Conservation (phyloP, 2,113 vertebrate genomes). For the Gymnorhina tibicen region DNA sequence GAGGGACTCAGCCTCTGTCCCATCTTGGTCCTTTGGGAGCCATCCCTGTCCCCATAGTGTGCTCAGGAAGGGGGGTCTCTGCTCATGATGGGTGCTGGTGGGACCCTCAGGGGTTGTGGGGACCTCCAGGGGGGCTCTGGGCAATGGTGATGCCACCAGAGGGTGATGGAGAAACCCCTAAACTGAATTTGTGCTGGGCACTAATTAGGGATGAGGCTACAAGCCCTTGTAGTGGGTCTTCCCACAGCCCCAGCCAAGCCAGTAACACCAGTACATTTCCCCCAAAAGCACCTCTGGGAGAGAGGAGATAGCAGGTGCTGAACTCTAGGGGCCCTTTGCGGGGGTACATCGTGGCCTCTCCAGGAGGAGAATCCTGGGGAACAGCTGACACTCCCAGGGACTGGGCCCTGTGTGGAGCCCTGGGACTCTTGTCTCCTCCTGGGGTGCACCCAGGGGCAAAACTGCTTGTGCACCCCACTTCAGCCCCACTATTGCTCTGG, state of each 20-base stretch:
- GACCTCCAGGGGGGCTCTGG: not conserved
- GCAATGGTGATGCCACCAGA: not conserved
- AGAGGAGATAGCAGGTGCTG: not conserved
- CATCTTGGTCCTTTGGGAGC: not conserved
- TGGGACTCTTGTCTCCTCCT: not conserved
- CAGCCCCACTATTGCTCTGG: not conserved
- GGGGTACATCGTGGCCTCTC: not conserved
- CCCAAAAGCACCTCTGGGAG: not conserved
- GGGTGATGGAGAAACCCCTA: not conserved
- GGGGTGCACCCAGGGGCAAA: not conserved
- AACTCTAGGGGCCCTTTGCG: not conserved
- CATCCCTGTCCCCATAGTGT: not conserved
- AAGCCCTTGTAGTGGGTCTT: rapidly evolving
- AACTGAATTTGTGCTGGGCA: not conserved
- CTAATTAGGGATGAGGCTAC: not conserved
- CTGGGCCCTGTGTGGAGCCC: not conserved
- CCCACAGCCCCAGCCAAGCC: not conserved
- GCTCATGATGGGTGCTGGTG: not conserved
- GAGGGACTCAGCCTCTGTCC: not conserved
- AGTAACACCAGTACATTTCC: not conserved
- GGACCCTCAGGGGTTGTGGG: not conserved
- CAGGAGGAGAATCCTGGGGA: not conserved
- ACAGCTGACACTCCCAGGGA: not conserved
- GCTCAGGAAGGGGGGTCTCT: not conserved
- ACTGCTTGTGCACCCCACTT: not conserved